Conservation (phyloP, 2,888 invertebrate species). For the Tricholauxania praeusta region DNA sequence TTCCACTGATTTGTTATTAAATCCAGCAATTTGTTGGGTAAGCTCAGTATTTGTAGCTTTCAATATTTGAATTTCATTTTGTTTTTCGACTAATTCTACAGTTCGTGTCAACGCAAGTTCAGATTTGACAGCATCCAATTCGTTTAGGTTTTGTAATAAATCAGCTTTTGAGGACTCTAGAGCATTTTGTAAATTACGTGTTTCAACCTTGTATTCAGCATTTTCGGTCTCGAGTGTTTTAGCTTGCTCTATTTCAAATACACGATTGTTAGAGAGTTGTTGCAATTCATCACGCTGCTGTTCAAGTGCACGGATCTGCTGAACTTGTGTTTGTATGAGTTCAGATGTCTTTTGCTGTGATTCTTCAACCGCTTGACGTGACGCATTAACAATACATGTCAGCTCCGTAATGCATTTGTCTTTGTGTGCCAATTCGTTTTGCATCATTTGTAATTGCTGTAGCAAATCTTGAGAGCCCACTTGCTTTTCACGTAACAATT, state of each 20-base stretch:
- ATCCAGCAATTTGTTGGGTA: conserved; percentile 54
- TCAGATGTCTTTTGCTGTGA: conserved; percentile 60
- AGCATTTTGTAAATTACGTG: conserved; percentile 64
- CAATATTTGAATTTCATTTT: conserved; percentile 50
- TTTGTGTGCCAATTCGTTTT: conserved; percentile 62
- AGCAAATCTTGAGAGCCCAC: conserved; percentile 62
- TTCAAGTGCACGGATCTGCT: conserved; percentile 60
- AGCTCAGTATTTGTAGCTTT: conserved; percentile 53
- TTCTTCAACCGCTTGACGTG: conserved; percentile 58
- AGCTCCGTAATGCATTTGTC: conserved; percentile 63
- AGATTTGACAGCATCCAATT: conserved; percentile 53
- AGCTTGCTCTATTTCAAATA: conserved; percentile 63
- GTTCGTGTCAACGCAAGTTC: conserved; percentile 53
- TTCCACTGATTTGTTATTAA: conserved; percentile 54
- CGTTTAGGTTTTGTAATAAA: conserved; percentile 52
- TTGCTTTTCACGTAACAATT: conserved; percentile 63
- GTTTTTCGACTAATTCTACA: conserved; percentile 57
- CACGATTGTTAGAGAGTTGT: conserved; percentile 60
- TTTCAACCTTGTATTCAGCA: conserved; percentile 62
- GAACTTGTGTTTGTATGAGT: conserved; percentile 58
- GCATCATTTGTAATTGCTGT: conserved; percentile 62
- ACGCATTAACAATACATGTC: conserved; percentile 59
- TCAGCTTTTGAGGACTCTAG: conserved; percentile 62
- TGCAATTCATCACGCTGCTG: conserved; percentile 64
- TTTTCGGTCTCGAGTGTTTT: conserved; percentile 62